Evolutionary conservation across 2,888 invertebrate genomes (phyloP), one percentile per base, ranked within the genome.

Genomic region (Thyatira batis): DNA sequence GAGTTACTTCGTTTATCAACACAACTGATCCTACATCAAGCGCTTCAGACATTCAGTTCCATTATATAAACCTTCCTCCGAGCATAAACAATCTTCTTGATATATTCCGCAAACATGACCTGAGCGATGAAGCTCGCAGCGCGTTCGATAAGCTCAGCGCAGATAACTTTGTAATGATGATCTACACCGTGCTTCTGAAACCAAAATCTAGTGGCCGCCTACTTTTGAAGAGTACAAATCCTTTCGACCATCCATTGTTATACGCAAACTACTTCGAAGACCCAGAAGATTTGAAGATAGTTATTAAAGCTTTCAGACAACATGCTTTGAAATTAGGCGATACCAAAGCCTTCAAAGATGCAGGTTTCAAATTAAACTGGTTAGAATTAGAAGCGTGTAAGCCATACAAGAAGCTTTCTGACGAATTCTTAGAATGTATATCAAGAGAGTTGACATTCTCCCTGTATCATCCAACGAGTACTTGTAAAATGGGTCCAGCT

Each of bases 401-500:
- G 33, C 20, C 67, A 3, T 76, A 71, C 39, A 62, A 76, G 1
- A 73, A 74, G 51, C 51, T 54, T 6, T 76, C 75, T 27, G 82
- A 85, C 48, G 71, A 80, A 2, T 74, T 72, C 60, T 57, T 85
- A 11, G 76, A 82, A 53, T 87, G 87, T 51, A 61, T 76, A 33
- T 58, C 76, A 1, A 57, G 87, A 78, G 56, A 82, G 56, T 46
- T 84, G 28, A 85, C 87, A 1, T 78, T 84, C 57, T 83, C 87
- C 0, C 93, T 96, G 43, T 96, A 95, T 68, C 96, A 96, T 82
- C 96, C 96, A 0, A 93, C 93, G 1, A 93, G 96, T 49, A 93
- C 94, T 0, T 89, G 89, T 0, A 94, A 92, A 78, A 95, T 95
- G 95, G 95, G 94, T 3, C 90, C 93, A 0, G 67, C 69, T 1